phyloP scores from a whole-genome alignment of 2,888 invertebrate genomes.

The Lepidochrysops patricia region DNA sequence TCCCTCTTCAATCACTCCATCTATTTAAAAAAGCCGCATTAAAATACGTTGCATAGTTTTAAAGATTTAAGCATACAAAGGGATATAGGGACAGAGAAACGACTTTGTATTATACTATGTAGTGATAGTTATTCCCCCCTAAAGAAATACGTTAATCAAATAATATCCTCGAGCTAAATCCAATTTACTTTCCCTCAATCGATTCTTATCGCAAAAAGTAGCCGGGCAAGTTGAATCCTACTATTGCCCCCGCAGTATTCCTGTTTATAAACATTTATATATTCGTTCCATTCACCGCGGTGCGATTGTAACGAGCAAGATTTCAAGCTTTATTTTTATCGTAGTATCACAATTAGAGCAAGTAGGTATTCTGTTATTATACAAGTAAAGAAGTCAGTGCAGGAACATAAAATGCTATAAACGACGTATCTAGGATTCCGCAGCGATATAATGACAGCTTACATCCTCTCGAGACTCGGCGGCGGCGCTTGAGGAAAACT shows the following conservation, averaged over 20 bases:
- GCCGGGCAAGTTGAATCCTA: slow-evolving; percentile 31
- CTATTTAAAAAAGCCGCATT: no score
- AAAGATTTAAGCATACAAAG: no score
- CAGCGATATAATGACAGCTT: neutral
- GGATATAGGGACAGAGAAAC: no score
- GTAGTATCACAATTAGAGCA: slow-evolving; percentile 12
- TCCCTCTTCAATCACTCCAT: no score
- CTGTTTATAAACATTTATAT: slow-evolving; percentile 32
- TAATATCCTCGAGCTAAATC: slow-evolving; percentile 41
- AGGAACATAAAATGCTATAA: neutral
- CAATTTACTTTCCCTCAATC: slow-evolving; percentile 56
- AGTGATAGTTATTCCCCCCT: neutral
- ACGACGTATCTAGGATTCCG: neutral
- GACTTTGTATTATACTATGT: no score
- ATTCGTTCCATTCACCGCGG: slow-evolving; percentile 56
- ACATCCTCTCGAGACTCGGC: neutral
- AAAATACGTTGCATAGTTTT: no score
- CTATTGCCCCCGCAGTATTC: slow-evolving; percentile 36
- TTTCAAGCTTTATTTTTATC: neutral
- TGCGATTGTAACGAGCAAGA: slow-evolving; percentile 57
- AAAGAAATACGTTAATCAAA: slow-evolving; percentile 31
- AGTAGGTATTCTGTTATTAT: neutral
- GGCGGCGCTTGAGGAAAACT: neutral
- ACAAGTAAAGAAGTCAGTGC: neutral
- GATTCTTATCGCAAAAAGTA: slow-evolving; percentile 55